Conservation (phyloP, 2,113 vertebrate genomes). For the Lepus americanus region DNA sequence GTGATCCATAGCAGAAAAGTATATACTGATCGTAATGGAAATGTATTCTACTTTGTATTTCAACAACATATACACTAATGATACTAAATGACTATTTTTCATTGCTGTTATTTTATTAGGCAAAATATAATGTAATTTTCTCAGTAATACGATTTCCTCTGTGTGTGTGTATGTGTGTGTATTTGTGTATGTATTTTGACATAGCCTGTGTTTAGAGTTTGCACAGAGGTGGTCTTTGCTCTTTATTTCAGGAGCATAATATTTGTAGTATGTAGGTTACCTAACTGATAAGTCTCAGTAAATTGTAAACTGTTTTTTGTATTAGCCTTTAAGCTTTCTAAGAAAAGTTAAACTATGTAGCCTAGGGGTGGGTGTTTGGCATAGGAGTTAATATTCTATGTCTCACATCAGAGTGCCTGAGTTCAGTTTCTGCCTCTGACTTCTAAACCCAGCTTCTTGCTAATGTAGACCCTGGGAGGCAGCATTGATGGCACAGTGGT, state of each 20-base stretch:
- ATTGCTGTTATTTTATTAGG: not conserved
- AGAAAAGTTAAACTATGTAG: not conserved
- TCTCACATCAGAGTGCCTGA: too few relatives aligned
- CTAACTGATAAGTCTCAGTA: conserved; percentile 34
- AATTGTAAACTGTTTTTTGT: conserved; percentile 8
- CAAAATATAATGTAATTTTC: conserved; percentile 13
- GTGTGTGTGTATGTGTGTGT: not conserved
- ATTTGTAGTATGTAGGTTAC: not conserved
- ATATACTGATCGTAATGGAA: not conserved
- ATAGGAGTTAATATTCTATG: too few relatives aligned
- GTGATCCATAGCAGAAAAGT: not conserved
- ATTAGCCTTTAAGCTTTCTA: conserved; percentile 49
- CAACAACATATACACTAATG: not conserved
- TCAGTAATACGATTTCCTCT: not conserved
- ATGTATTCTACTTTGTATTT: conserved; percentile 29
- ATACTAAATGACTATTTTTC: not conserved
- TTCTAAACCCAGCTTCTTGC: too few relatives aligned
- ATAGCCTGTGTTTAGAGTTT: conserved; percentile 8
- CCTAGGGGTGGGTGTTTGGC: too few relatives aligned
- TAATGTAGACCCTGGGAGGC: too few relatives aligned
- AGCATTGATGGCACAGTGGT: too few relatives aligned
- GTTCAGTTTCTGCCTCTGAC: too few relatives aligned
- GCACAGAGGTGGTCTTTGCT: not conserved
- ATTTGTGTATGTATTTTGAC: not conserved
- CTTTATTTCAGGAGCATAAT: not conserved